A percentile compares a stretch with the other conserved stretches of the same genome.
phyloP scores from a whole-genome alignment of 2,113 vertebrate genomes.

The Rafetus swinhoei region DNA sequence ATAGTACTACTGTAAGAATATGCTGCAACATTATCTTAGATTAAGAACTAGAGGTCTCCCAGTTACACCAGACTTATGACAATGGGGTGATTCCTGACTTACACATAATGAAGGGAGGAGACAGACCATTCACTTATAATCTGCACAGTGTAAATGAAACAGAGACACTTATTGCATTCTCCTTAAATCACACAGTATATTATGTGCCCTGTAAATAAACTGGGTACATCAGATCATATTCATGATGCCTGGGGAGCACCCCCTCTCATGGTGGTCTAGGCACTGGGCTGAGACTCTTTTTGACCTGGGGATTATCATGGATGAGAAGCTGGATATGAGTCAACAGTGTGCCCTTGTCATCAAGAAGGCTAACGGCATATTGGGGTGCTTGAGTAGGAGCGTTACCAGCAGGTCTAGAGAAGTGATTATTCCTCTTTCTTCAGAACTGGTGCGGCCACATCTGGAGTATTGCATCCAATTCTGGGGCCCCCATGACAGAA shows the following conservation, averaged over 20 bases:
- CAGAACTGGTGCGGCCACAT: no score
- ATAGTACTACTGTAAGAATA: not conserved
- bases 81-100: not conserved
- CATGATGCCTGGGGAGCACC: not conserved
- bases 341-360: no score
- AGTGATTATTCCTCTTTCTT: no score
- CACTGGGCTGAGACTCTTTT: not conserved
- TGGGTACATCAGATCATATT: not conserved
- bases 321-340: no score
- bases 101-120: not conserved
- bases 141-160: not conserved
- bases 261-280: not conserved
- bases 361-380: no score
- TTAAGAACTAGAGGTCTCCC: accelerated
- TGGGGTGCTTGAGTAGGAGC: no score
- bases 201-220: not conserved
- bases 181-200: not conserved
- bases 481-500: no score
- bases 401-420: no score
- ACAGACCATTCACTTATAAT: not conserved
- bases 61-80: accelerated
- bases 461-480: no score
- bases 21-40: not conserved
- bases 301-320: no score
- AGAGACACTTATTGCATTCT: not conserved